These are phyloP conservation scores for Yoshiicerus persimilis DNA, from an alignment of 1,140 invertebrate genomes.

Conservation along the genomic window DNA sequence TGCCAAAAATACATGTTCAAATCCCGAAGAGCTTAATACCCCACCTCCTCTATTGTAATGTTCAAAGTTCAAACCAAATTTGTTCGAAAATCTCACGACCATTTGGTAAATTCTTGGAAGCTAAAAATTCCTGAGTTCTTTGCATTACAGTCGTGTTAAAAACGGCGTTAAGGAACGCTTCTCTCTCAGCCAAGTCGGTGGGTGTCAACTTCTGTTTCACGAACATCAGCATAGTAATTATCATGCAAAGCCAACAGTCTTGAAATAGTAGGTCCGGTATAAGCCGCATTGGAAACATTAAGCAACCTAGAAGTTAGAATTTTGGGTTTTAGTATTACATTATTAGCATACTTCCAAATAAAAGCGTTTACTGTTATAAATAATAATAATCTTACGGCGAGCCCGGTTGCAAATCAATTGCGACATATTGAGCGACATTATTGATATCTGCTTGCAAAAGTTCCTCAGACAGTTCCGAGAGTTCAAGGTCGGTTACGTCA, in stretches of 20 bases:
- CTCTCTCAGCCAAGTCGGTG: constrained; percentile 55
- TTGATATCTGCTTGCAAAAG: constrained; percentile 70
- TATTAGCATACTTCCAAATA: too few species aligned
- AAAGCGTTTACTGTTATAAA: too few species aligned
- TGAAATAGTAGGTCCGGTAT: constrained; percentile 27
- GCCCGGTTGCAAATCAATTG: constrained; percentile 70
- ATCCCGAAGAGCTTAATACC: constrained; percentile 52
- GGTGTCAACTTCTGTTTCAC: constrained; percentile 54
- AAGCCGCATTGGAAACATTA: constrained; percentile 28
- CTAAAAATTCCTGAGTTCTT: constrained; percentile 55
- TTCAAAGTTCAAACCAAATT: constrained; percentile 49
- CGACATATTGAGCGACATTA: constrained; percentile 67
- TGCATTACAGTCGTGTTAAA: constrained; percentile 59
- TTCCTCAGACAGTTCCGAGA: constrained; percentile 67
- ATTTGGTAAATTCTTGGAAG: constrained; percentile 51
- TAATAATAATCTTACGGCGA: constrained; percentile 66
- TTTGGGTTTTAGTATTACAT: too few species aligned
- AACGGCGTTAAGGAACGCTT: constrained; percentile 57
- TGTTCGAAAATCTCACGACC: constrained; percentile 30
- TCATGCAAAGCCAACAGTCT: constrained; percentile 45
- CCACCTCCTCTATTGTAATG: constrained; percentile 38
- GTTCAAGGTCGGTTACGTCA: constrained; percentile 61
- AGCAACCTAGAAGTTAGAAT: constrained; percentile 32
- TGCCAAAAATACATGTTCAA: constrained; percentile 57
- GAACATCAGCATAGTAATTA: constrained; percentile 51